A percentile compares a stretch with the other conserved stretches of the same genome.
These are phyloP conservation scores for Cactoblastis cactorum DNA, from an alignment of 2,888 invertebrate genomes.

Conservation along the genomic window DNA sequence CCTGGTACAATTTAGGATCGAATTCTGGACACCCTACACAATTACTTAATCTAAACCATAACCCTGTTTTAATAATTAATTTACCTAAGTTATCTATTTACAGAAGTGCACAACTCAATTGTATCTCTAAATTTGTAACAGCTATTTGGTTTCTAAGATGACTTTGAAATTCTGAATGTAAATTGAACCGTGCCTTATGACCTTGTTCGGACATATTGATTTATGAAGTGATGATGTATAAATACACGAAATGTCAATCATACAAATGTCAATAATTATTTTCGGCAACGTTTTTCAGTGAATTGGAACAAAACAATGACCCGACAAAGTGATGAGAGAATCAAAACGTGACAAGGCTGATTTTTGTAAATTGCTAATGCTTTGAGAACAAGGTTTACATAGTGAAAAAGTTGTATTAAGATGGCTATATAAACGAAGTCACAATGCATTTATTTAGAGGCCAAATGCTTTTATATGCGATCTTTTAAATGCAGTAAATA, in stretches of 20 bases:
- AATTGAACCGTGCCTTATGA: no score
- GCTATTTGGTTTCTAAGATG: neutral
- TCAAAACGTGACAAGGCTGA: no score
- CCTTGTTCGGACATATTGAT: no score
- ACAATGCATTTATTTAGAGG: neutral
- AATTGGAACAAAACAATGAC: no score
- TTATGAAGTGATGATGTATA: neutral
- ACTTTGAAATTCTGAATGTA: neutral
- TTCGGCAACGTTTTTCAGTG: no score
- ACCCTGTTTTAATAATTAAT: constrained; percentile 16
- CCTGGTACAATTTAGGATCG: constrained; percentile 18
- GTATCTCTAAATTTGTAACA: neutral
- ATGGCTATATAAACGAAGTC: neutral
- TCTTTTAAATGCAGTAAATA: constrained; percentile 6
- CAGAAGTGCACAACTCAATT: neutral
- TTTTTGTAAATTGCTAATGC: no score
- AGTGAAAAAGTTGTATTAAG: neutral
- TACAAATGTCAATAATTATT: no score
- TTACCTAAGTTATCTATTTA: constrained; percentile 25
- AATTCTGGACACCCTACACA: constrained; percentile 20
- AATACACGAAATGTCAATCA: neutral
- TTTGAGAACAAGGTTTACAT: no score
- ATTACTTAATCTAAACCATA: constrained; percentile 20
- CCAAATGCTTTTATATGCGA: neutral
- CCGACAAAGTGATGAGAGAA: no score